These are phyloP conservation scores for Drosophila pruinosa DNA, from an alignment of 1,140 invertebrate species.

Conservation along the genomic window DNA sequence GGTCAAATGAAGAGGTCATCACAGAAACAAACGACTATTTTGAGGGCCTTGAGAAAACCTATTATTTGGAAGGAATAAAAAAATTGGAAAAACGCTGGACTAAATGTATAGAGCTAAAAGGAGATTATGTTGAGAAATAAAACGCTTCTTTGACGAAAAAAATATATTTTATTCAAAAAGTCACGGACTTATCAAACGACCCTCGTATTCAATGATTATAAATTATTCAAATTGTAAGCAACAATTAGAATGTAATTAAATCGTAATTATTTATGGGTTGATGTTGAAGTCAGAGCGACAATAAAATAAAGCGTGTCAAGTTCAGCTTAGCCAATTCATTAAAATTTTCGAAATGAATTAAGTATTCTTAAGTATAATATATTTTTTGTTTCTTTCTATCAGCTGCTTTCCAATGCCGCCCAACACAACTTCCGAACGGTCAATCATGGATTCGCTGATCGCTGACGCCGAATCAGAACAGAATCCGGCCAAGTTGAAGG, in stretches of 20 bases:
- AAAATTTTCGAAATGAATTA: slow-evolving; percentile 5
- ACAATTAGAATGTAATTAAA: not conserved
- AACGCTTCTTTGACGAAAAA: no score
- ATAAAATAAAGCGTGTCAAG: slow-evolving; percentile 63
- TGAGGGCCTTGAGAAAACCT: no score
- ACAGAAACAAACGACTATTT: no score
- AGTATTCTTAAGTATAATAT: no score
- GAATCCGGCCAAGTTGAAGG: slow-evolving; percentile 60
- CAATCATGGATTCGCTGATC: slow-evolving; percentile 71
- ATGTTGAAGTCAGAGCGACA: not conserved
- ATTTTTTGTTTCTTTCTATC: no score
- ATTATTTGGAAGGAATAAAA: no score
- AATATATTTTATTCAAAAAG: no score
- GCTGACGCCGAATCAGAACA: slow-evolving; percentile 54
- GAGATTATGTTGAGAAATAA: no score
- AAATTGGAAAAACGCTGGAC: no score
- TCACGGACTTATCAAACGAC: no score
- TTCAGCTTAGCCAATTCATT: slow-evolving; percentile 56
- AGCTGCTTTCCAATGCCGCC: slow-evolving; percentile 75
- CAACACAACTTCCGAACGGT: slow-evolving; percentile 74
- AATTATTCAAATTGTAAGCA: not conserved
- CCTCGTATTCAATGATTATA: not conserved
- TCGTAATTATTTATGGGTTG: not conserved
- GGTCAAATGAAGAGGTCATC: no score
- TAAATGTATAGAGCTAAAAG: no score